These are phyloP conservation scores for Sitta carolinensis DNA, from an alignment of 2,797 vertebrate species.

Conservation along the genomic window DNA sequence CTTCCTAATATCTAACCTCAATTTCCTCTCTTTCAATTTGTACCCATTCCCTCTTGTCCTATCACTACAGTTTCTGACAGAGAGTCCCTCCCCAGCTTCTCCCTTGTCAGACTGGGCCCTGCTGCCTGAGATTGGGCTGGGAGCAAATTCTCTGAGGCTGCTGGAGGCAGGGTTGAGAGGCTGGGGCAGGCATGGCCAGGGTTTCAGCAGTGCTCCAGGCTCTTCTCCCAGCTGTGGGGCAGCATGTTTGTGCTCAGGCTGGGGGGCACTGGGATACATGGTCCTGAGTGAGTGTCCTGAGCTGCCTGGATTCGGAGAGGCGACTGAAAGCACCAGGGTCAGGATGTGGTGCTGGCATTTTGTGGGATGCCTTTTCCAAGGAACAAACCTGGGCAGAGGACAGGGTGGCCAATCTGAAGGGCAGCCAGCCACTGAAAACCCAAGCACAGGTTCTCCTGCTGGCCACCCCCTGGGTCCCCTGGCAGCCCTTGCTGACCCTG, in stretches of 20 bases:
- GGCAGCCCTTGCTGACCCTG: background rate
- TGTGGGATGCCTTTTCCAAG: background rate
- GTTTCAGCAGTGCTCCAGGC: background rate
- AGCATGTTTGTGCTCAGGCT: background rate
- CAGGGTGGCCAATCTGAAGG: background rate
- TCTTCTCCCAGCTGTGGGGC: background rate
- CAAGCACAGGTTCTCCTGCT: background rate
- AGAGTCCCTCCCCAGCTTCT: background rate
- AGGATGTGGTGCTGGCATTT: background rate
- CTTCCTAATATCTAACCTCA: background rate
- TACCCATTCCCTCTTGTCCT: background rate
- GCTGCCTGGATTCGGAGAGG: background rate
- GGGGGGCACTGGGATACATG: rapidly evolving
- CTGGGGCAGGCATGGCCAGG: rapidly evolving
- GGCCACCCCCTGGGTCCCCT: rapidly evolving
- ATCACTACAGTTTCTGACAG: background rate
- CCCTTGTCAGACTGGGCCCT: background rate
- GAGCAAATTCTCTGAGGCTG: background rate
- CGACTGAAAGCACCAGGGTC: background rate
- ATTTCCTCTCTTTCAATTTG: background rate
- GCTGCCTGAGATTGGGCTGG: background rate
- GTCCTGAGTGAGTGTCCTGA: background rate
- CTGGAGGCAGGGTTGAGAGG: background rate
- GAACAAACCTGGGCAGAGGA: background rate
- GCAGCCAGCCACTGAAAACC: background rate